Base-by-base conservation (phyloP, 1,140 invertebrate species). In the Drosophila fuyamai region DNA sequence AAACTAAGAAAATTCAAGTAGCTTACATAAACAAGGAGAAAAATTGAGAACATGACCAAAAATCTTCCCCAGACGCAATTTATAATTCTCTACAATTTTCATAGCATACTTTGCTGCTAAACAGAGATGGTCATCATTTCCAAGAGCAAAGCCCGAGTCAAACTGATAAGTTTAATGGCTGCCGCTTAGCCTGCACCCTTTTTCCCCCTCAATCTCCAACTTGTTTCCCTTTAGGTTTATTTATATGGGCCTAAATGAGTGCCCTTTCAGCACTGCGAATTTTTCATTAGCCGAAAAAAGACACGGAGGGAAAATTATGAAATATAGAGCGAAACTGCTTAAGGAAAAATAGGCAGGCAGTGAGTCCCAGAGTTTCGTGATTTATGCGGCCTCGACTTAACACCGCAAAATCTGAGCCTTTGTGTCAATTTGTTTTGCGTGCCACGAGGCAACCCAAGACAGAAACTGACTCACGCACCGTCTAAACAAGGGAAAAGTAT, bases 361-460 rank as follows among this genome's bases (percentile, higher is more conserved):
- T 36, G 53, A 16, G 27, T 32, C 43, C 41, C 10, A 53, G 72
- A 53, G 72, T 43, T 43, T 50, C 81, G 71, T 88, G 83, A 86
- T 86, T 88, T 88, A 86, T 86, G 79, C 60, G 76, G 70, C 79
- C 76, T 79, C 76, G 67, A 79, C 83, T 88, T 83, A 86, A 77
- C 79, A 83, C 83, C 83, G 76, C 83, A 86, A 88, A 86, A 86
- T 86, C 83, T 86, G 79, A 77, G 83, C 75, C 57, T 77, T 78
- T 83, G 71, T 86, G 83, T 86, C 83, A 86, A 86, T 86, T 86
- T 86, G 83, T 79, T 88, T 88, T 72, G 83, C 82, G 79, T 88
- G 75, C 62, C 41, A 59, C 41, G 40, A 55, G 36, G 58, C 58
- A 59, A 65, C 67, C 44, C 67, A 71, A 70, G 65, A 71, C 51